Evolutionary conservation across 1,140 invertebrate genomes (phyloP), one percentile per base, ranked within the genome.

Genomic region (Tetraneura akinire): DNA sequence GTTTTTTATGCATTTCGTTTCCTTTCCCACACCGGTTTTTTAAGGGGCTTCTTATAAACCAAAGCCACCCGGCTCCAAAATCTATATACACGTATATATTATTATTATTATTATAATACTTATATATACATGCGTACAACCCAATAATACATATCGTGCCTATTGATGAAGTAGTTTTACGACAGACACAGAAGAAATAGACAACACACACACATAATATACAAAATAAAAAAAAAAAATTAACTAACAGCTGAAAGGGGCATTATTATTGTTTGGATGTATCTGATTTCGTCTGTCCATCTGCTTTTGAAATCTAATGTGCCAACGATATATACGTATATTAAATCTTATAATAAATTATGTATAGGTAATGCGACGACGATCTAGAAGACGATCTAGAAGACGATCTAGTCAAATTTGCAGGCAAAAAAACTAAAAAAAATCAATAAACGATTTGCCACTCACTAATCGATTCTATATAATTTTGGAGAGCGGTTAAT

Each of bases 1-100:
- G 74, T 78, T 78, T 78, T 78, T 78, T 78, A 78, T 78, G 74
- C 74, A 78, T 78, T 78, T 78, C 74, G 74, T 78, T 78, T 78
- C 74, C 74, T 78, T 78, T 78, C 74, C 74, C 74, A 78, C 74
- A 78, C 74, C 74, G 74, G 74, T 78, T 78, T 78, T 78, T 78
- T 78, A 78, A 78, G 74, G 74, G 74, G 74, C 74, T 78, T 62
- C 74, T 78, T 78, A 78, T 60, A 78, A 78, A 78, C 74, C 74
- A 62, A 62, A 78, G 74, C 74, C 74, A 78, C 74, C 74, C 74
- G 74, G 74, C 74, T 78, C 74, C 37, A 45, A 78, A 78, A 62
- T 78, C 55, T 47, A 78, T 37, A 62, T 21, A 47, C 42, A 1
- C 37, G 16, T 14, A 16, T 14, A 47, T 26, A 49, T 37, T 21